These are phyloP conservation scores for Callospermophilus lateralis DNA, from an alignment of 2,113 vertebrate genomes.

Conservation along the genomic window DNA sequence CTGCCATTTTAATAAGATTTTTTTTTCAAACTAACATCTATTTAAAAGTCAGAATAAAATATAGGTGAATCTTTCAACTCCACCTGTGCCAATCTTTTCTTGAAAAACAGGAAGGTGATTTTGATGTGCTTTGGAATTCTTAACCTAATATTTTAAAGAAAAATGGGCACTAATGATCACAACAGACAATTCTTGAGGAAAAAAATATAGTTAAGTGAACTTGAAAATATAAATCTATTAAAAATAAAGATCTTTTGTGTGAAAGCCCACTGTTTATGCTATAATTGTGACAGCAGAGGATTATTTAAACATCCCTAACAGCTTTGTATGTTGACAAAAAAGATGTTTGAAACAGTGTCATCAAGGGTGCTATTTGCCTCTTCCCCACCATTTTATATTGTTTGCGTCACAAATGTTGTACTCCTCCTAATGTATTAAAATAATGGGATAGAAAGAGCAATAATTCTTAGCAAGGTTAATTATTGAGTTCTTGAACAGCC, in stretches of 20 bases:
- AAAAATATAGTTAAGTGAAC: conserved; percentile 20
- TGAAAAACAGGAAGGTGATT: conserved; percentile 28
- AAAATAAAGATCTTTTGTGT: conserved; percentile 33
- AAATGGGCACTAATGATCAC: conserved; percentile 58
- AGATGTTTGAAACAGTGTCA: background rate
- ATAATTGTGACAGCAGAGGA: background rate
- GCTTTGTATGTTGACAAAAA: conserved; percentile 69
- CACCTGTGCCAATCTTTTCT: conserved; percentile 39
- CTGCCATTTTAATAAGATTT: conserved; percentile 51
- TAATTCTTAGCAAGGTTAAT: conserved; percentile 69
- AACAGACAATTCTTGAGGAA: conserved; percentile 4
- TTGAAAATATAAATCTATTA: conserved; percentile 24
- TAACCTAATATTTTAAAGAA: conserved; percentile 58
- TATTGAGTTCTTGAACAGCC: conserved; percentile 63
- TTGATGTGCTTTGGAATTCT: conserved; percentile 41
- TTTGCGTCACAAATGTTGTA: background rate
- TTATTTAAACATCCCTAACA: conserved; percentile 62
- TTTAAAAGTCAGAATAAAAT: conserved; percentile 59
- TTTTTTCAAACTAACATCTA: conserved; percentile 49
- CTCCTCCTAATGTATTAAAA: conserved; percentile 20
- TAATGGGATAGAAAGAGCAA: conserved; percentile 55
- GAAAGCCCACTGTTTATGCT: background rate
- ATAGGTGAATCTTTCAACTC: conserved; percentile 39
- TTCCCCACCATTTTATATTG: background rate
- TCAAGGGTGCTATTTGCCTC: background rate